Evolutionary conservation across 2,113 vertebrate genomes (phyloP), one percentile per base, ranked within the genome.

Genomic region (Willisornis vidua): DNA sequence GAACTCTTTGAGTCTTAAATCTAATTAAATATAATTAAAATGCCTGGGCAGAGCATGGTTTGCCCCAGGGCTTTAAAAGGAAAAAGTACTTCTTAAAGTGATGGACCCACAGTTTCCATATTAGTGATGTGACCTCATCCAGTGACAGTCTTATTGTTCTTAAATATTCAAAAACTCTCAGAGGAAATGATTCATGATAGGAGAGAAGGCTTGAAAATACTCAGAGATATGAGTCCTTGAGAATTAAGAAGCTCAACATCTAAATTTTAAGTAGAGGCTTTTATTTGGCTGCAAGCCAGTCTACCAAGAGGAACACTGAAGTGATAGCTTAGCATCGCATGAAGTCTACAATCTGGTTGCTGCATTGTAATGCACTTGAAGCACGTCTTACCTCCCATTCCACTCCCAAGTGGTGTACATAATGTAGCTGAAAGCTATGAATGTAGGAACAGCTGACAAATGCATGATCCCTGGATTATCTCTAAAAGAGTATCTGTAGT

Each of bases 381-480:
- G 48, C 14, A 15, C 3, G 2, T 35, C 17, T 19, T 29, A 24
- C 10, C 3, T 59, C 25, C 52, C 5, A 2, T 41, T 79, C n/a
- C 20, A 51, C 17, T 77, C 31, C n/a, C 41, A 37, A 12, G 33
- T 35, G 9, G 14, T 25, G 8, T 37, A 16, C 4, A 31, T 14
- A 10, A 7, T 0, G 0, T 23, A 39, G 55, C 28, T 51, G 41
- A 66, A 85, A 63, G 45, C 12, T 25, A 11, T 23, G 39, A 37
- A n/a, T 20, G 3, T 14, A 55, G 35, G 16, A 82, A 43, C 3
- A 43, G n/a, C 33, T 66, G 49, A 6, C 35, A 20, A 84, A 45
- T 67, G 48, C 11, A n/a, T 0, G 1, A 8, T 29, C 20, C 14
- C 8, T 3, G 4, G 6, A 5, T 26, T 71, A 7, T 57, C 25